A percentile compares a stretch with the other conserved stretches of the same genome.
These are phyloP conservation scores for Augochlorella aurata DNA, from an alignment of 2,888 invertebrate species.

Conservation along the genomic window DNA sequence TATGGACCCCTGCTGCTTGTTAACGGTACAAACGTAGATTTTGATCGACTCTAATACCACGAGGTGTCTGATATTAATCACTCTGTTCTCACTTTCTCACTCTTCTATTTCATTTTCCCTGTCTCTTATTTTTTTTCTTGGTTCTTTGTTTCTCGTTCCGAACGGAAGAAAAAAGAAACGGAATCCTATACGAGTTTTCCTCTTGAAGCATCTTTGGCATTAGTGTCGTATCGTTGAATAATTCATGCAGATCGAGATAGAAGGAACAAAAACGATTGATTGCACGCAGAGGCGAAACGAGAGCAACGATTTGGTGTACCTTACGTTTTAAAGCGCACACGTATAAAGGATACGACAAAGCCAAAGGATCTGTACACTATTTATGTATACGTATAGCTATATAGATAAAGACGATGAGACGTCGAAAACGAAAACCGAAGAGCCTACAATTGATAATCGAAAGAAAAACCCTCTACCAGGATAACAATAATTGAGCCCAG, in stretches of 20 bases:
- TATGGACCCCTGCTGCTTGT: conserved; percentile 79
- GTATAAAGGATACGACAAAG: conserved; percentile 36
- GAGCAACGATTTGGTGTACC: conserved; percentile 33
- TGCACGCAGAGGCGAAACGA: conserved; percentile 42
- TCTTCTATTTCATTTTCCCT: background rate
- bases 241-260: conserved; percentile 70
- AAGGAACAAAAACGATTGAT: conserved; percentile 37
- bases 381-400: conserved; percentile 4
- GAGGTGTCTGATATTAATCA: conserved; percentile 48
- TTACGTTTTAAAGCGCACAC: conserved; percentile 23
- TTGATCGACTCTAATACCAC: conserved; percentile 66
- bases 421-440: conserved; percentile 34
- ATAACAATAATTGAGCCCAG: conserved; percentile 19
- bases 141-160: background rate
- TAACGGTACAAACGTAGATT: conserved; percentile 73
- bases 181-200: background rate
- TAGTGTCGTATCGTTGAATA: conserved; percentile 67
- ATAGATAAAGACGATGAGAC: conserved; percentile 54
- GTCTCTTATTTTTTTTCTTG: background rate
- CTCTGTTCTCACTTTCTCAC: conserved; percentile 1
- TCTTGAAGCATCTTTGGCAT: conserved; percentile 59
- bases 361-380: conserved; percentile 41
- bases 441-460: conserved; percentile 30
- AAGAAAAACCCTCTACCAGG: conserved; percentile 36
- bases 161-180: background rate